Evolutionary conservation across 2,797 vertebrate species (phyloP), one percentile per base, ranked within the genome.

Genomic region (Carduelis carduelis): DNA sequence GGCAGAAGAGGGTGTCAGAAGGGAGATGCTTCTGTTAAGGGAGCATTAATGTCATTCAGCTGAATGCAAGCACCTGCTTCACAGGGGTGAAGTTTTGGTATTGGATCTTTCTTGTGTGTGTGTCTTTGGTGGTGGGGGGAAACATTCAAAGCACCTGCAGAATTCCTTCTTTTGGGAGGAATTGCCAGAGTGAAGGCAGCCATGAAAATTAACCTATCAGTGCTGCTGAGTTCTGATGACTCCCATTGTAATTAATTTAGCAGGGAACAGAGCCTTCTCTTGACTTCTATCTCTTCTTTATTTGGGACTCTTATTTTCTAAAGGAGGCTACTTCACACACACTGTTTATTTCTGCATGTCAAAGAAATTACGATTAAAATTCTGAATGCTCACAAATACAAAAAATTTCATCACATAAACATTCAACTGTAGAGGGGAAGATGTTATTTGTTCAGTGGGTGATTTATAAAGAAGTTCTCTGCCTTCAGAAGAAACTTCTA

Each of bases 171-270:
- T 93, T 96, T 56, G 85, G 64, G 53, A 83, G 61, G 72, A 92
- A 66, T 83, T 96, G 79, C 72, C 70, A 23, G 87, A 90, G 82
- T 93, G 94, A 95, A 95, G 91, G 66, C 89, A 90, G 63, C 90
- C 93, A 93, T 91, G 95, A 95, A 97, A 96, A 96, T 96, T 96
- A 93, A 94, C 89, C 94, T 90, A 90, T 96, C 80, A 81, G 87
- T 90, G 83, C 91, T 96, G 96, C 70, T 91, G 28, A 87, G 77
- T 97, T 97, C 71, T 95, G 92, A 96, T 94, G 91, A 71, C 90
- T 95, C 30, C 85, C 89, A 87, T 92, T 97, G 95, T 92, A 97
- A 96, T 93, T 90, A 96, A 97, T 96, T 97, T 97, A 94, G 78
- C 80, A 93, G 92, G 90, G 87, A 96, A 70, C 91, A 82, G 92